Base-by-base conservation (phyloP, 1,140 invertebrate species). In the Achatina immaculata region DNA sequence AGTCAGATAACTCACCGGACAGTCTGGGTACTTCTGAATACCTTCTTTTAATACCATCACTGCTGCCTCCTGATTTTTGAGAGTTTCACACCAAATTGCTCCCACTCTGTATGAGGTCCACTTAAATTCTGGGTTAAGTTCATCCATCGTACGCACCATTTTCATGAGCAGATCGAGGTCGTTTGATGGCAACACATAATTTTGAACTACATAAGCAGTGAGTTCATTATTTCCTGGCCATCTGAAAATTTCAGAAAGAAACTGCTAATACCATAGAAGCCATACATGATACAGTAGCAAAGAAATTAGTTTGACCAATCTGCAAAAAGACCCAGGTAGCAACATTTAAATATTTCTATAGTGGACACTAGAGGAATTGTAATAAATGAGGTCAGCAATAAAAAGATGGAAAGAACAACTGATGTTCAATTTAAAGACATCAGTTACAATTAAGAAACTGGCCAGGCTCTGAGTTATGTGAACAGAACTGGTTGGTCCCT, bases 181-280 rank as follows among this genome's bases (percentile, higher is more conserved):
- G 72, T 66, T 66, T 34, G 11, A 16, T 34, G 78, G 78, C 45
- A 80, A 16, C 2, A 80, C 45, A 72, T 80, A 55, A 45, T 71
- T 80, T 36, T 80, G 78, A 7, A 40, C 68, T 2, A 80, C 24
- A 80, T 80, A 80, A 3, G 36, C 78, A 6, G 78, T 80, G 66
- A 80, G 68, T 72, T 51, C 65, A 80, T 80, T 80, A 58, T 80
- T 62, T 36, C 78, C 78, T 43, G 78, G 78, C 78, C 78, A 80
- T n/a, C 78, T 80, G 78, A 77, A 77, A 62, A 51, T 16, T 48
- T 24, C 16, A n/a, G n/a, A n/a, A n/a, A n/a, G n/a, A n/a, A n/a
- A n/a, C n/a, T n/a, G n/a, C n/a, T n/a, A n/a, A 72, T 16, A 72
- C 38, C 11, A 16, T 38, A 28, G n/a, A n/a, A n/a, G n/a, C n/a